These are phyloP conservation scores for Himalopsyche tibetana DNA, from an alignment of 2,888 invertebrate species.

Conservation along the genomic window DNA sequence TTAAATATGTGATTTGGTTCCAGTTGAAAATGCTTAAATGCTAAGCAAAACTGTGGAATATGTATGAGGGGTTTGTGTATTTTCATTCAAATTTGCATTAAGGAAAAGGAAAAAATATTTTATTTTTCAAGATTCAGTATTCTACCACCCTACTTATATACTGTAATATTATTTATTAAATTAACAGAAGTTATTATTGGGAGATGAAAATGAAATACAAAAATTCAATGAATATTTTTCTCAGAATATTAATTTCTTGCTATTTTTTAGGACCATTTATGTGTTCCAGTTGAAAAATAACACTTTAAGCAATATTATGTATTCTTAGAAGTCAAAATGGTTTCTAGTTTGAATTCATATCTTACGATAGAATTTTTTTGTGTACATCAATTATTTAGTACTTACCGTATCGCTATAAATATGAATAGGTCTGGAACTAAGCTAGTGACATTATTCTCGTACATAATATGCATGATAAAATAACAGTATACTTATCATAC, in stretches of 20 bases:
- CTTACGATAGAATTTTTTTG: constrained; percentile 35
- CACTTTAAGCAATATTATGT: constrained; percentile 45
- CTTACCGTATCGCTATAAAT: constrained; percentile 26
- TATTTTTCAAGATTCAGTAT: too few species aligned
- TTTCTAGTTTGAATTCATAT: constrained; percentile 44
- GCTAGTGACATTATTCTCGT: constrained; percentile 45
- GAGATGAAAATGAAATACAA: too few species aligned
- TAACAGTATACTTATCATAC: constrained; percentile 54
- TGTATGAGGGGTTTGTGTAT: too few species aligned
- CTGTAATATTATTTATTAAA: too few species aligned
- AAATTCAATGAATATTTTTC: background rate
- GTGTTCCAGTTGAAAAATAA: constrained; percentile 35
- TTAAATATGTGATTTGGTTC: too few species aligned
- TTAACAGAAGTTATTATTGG: too few species aligned
- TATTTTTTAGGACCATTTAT: constrained; percentile 27
- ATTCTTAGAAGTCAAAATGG: constrained; percentile 42
- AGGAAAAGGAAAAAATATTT: too few species aligned
- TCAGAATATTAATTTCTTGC: background rate
- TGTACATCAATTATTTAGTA: constrained; percentile 43
- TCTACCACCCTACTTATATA: too few species aligned
- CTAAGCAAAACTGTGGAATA: too few species aligned
- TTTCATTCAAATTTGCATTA: too few species aligned
- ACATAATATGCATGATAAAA: constrained; percentile 46
- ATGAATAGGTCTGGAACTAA: constrained; percentile 48
- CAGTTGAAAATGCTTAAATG: too few species aligned